phyloP scores from a whole-genome alignment of 2,888 invertebrate genomes.

The Diarsia mendica region DNA sequence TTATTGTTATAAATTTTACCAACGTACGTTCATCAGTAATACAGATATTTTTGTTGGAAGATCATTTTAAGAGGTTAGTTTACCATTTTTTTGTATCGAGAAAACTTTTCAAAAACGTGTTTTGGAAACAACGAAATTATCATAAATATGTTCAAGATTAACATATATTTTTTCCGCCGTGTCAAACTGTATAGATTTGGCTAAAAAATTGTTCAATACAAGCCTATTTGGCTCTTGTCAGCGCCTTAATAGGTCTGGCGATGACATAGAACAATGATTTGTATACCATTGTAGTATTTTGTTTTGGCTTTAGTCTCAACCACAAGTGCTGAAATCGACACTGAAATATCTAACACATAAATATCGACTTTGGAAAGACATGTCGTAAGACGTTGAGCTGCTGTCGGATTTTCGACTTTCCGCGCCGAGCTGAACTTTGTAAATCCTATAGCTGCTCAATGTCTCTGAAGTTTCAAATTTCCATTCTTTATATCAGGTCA shows the following conservation, averaged over 20 bases:
- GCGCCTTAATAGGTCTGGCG: slow-evolving; percentile 15
- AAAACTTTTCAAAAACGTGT: too few relatives aligned
- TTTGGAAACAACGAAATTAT: too few relatives aligned
- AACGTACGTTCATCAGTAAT: too few relatives aligned
- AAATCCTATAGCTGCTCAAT: neutral
- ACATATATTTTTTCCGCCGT: too few relatives aligned
- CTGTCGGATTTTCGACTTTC: neutral
- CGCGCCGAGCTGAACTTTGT: neutral
- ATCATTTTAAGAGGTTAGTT: too few relatives aligned
- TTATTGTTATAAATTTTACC: too few relatives aligned
- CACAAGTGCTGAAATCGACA: slow-evolving; percentile 14
- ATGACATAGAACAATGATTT: slow-evolving; percentile 28
- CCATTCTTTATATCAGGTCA: neutral
- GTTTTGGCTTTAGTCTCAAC: slow-evolving; percentile 31
- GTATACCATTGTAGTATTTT: slow-evolving; percentile 28
- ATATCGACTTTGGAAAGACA: neutral
- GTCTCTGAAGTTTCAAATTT: neutral
- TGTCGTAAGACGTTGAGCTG: neutral
- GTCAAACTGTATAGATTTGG: too few relatives aligned
- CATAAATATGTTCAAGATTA: too few relatives aligned
- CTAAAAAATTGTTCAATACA: too few relatives aligned
- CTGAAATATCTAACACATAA: slow-evolving; percentile 12
- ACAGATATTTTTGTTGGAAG: too few relatives aligned
- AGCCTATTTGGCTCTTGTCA: too few relatives aligned
- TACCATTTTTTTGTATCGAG: too few relatives aligned